Evolutionary conservation across 2,797 vertebrate species (phyloP), one percentile per base, ranked within the genome.

Genomic region (Pteropus rufus): DNA sequence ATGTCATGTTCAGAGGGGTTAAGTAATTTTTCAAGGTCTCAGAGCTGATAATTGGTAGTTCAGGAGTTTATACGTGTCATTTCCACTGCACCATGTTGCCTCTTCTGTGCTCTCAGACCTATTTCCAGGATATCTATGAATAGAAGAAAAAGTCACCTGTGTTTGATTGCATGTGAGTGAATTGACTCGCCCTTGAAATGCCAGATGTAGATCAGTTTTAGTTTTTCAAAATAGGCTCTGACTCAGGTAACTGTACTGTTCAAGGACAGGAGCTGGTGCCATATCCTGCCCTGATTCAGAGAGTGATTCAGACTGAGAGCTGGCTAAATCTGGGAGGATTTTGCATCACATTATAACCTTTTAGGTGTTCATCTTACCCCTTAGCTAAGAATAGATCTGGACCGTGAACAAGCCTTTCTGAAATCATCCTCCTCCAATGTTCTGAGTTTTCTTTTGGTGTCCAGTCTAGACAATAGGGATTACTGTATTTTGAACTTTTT

Each of bases 161-260:
- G 82, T 84, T 83, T 44, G 69, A 69, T 21, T 64, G 91, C 73
- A 39, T 91, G 79, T 81, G 54, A 85, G 67, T 80, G 80, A 94
- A 49, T 56, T 93, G 82, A 91, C 85, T 94, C 2, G 19, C 56
- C 84, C 91, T 97, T 90, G 91, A 83, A 79, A 89, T 93, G 94
- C 96, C 89, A 95, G 67, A 41, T 95, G 96, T 81, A 93, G 93
- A 95, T 89, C 69, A 46, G 85, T 80, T 96, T 97, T 90, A 95
- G 89, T 69, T 96, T 97, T 97, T 96, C 81, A 93, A 85, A 97
- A 95, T 81, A 96, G 95, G 34, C 89, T 96, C 52, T 97, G 97
- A 96, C 88, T 97, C 96, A 96, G 94, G 97, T 96, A 91, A 85
- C 65, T 60, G 24, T 44, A 36, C 72, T 70, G 60, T 79, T 93